These are phyloP conservation scores for Vanacampus margaritifer DNA, from an alignment of 2,113 vertebrate genomes.

Conservation along the genomic window DNA sequence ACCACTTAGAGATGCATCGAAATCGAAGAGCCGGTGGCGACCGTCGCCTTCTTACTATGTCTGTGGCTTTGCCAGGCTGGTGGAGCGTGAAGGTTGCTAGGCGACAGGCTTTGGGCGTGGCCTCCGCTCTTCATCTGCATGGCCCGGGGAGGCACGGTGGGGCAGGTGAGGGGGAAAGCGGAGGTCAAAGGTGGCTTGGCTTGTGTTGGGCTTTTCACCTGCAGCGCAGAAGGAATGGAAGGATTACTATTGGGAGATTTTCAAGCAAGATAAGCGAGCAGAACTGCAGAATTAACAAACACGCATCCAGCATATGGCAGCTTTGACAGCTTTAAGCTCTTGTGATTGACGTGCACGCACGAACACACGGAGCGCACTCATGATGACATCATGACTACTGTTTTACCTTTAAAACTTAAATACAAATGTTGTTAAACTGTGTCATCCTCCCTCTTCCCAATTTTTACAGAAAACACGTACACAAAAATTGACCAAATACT, in stretches of 20 bases:
- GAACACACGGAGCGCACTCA: not conserved
- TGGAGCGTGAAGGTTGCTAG: slow-evolving; percentile 27
- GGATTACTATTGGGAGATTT: slow-evolving; percentile 38
- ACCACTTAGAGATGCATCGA: not conserved
- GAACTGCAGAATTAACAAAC: slow-evolving; percentile 33
- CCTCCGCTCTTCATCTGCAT: slow-evolving; percentile 41
- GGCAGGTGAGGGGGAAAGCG: slow-evolving; percentile 53
- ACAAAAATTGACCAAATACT: no score
- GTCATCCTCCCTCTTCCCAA: no score
- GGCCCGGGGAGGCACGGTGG: slow-evolving; percentile 40
- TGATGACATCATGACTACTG: no score
- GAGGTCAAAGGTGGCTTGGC: slow-evolving; percentile 46
- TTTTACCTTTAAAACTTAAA: no score
- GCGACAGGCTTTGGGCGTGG: slow-evolving; percentile 23
- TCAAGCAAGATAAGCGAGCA: slow-evolving; percentile 34
- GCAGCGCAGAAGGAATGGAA: slow-evolving; percentile 19
- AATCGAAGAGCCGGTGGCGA: no score
- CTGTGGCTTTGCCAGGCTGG: slow-evolving; percentile 39
- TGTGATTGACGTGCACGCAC: not conserved
- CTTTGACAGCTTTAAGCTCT: slow-evolving; percentile 17
- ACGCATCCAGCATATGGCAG: slow-evolving; percentile 32
- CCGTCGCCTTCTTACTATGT: slow-evolving; percentile 22
- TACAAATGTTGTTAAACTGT: no score
- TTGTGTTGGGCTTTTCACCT: slow-evolving; percentile 77
- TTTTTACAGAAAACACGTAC: no score